phyloP scores from a whole-genome alignment of 1,140 invertebrate species.

The Anastatus disparis region DNA sequence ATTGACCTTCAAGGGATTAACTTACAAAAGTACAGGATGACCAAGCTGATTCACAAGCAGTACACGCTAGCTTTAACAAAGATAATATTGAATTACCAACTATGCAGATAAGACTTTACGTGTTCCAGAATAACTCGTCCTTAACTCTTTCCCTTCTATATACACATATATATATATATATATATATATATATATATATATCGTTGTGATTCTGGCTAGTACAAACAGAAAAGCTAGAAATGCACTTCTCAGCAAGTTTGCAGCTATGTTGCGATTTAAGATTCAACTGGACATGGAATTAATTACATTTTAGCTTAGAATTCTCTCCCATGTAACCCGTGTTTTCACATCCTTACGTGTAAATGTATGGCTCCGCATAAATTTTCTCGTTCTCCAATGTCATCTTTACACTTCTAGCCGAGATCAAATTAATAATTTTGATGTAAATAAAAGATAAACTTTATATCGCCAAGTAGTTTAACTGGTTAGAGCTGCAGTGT shows the following conservation, averaged over 20 bases:
- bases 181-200: too few species aligned
- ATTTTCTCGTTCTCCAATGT: background rate
- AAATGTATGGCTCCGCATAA: background rate
- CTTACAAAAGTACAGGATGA: background rate
- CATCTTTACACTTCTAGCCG: background rate
- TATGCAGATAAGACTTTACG: conserved; percentile 16
- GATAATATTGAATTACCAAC: conserved; percentile 32
- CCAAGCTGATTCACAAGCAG: background rate
- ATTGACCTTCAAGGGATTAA: too few species aligned
- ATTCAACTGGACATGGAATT: background rate
- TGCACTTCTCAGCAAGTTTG: conserved; percentile 11
- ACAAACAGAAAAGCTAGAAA: background rate
- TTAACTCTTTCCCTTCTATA: background rate
- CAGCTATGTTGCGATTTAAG: background rate
- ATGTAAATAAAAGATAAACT: background rate
- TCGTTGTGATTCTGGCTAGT: too few species aligned
- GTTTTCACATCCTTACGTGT: background rate
- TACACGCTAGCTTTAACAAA: background rate
- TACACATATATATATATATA: too few species aligned
- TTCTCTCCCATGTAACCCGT: conserved; percentile 1
- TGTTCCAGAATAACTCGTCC: background rate
- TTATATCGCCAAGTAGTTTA: too few species aligned
- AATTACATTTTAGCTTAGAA: conserved; percentile 9
- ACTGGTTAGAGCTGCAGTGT: too few species aligned
- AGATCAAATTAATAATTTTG: background rate